Conservation (phyloP, 2,797 vertebrate genomes). For the Cynodonichthys magdalenae region DNA sequence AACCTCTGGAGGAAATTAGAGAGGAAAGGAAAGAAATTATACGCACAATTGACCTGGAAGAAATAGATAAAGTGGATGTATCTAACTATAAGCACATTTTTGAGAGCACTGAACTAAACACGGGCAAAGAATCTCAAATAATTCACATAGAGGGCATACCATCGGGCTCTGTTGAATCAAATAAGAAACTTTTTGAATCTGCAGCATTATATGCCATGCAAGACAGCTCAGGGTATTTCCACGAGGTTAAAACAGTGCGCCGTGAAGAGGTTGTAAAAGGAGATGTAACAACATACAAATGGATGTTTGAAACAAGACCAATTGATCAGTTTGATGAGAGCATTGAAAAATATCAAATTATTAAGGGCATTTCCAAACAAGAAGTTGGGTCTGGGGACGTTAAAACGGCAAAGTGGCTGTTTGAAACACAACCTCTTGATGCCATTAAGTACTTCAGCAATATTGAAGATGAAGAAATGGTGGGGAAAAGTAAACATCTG, state of each 20-base stretch:
- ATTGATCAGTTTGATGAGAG: constrained; percentile 92
- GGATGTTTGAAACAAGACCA: constrained; percentile 95
- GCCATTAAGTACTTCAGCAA: constrained; percentile 90
- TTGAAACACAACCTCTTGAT: constrained; percentile 95
- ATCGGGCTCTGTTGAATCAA: constrained; percentile 86
- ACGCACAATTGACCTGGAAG: constrained; percentile 87
- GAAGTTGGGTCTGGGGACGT: constrained; percentile 92
- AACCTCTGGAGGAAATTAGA: constrained; percentile 89
- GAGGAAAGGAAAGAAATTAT: constrained; percentile 86
- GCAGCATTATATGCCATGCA: constrained; percentile 88
- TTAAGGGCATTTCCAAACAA: constrained; percentile 92
- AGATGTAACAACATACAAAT: constrained; percentile 89
- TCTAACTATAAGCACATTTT: constrained; percentile 87
- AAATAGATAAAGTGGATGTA: constrained; percentile 89
- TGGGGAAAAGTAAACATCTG: constrained; percentile 47
- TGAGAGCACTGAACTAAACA: constrained; percentile 85
- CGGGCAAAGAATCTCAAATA: constrained; percentile 81
- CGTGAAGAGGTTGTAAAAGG: constrained; percentile 92
- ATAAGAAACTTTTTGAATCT: constrained; percentile 90
- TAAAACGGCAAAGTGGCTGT: constrained; percentile 94
- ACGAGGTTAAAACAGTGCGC: constrained; percentile 90
- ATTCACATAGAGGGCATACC: constrained; percentile 87
- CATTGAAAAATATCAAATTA: constrained; percentile 87
- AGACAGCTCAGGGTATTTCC: constrained; percentile 89
- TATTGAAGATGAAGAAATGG: constrained; percentile 83